Base-by-base conservation (phyloP, 2,113 vertebrate genomes). In the Trachemys scripta region DNA sequence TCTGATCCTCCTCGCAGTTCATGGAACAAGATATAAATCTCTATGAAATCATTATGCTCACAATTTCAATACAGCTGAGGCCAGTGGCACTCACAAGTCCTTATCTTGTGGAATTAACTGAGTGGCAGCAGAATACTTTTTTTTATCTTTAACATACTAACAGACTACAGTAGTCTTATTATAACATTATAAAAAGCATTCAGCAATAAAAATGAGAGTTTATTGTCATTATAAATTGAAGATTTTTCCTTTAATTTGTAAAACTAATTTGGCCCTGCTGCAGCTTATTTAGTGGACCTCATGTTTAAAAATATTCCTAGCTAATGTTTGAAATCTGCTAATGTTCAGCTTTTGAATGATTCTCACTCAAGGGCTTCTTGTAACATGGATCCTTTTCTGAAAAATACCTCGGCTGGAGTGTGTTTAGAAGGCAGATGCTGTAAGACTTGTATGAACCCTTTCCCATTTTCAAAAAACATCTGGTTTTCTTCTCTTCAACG, bases 21-120 rank as follows among this genome's bases (percentile, higher is more conserved):
- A 89, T 84, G 82, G 91, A 94, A 78, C 5, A 76, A 95, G 84
- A 93, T 82, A 92, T 20, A 95, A 96, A 88, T 92, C 80, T 93
- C 79, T 90, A 65, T 42, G 19, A 93, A 94, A 97, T n/a, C 35
- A 82, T 82, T 97, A 54, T 2, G 1, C 50, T n/a, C 82, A 45
- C 0, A 0, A 82, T 84, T 94, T 92, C 87, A 96, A 24, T 84
- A 83, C 12, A 91, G 84, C 69, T 89, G 35, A 97, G 53, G n/a
- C 62, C 51, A 90, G 79, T 17, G 88, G 56, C 62, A 96, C 65
- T 92, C 93, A 88, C 53, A 97, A 93, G 85, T 92, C 53, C 59
- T 96, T 87, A 69, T 78, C 84, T 82, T 89, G 49, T 38, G 24
- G 50, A 97, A 93, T 78, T 90, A 62, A 94, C 57, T 88, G 69